A percentile compares a stretch with the other conserved stretches of the same genome.
These are phyloP conservation scores for Elmis aenea DNA, from an alignment of 2,888 invertebrate genomes.

Conservation along the genomic window DNA sequence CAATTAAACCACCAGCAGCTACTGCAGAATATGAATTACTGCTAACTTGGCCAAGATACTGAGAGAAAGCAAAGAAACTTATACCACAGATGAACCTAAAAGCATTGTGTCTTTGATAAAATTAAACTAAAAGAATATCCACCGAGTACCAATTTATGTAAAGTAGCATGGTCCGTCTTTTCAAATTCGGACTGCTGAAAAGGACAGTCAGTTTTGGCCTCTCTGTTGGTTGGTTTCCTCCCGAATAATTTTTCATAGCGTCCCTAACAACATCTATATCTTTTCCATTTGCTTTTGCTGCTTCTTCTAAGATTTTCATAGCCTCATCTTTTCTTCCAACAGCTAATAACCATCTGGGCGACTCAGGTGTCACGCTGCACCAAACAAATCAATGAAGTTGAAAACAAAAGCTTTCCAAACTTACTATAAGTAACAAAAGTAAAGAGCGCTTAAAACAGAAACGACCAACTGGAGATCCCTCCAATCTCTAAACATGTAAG, in stretches of 20 bases:
- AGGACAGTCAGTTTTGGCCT: conserved; percentile 47
- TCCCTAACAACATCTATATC: conserved; percentile 23
- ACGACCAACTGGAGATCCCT: conserved; percentile 54
- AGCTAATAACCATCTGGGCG: conserved; percentile 59
- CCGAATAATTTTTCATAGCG: conserved; percentile 42
- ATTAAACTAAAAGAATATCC: background rate
- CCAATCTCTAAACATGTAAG: conserved; percentile 59
- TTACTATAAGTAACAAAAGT: conserved; percentile 50
- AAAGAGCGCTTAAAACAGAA: conserved; percentile 51
- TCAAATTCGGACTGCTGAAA: conserved; percentile 50
- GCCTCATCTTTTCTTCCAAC: conserved; percentile 52
- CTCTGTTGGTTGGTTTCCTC: conserved; percentile 12
- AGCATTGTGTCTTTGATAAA: conserved; percentile 5
- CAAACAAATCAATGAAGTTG: background rate
- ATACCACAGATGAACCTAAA: conserved; percentile 55
- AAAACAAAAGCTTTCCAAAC: conserved; percentile 12
- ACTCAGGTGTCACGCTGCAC: conserved; percentile 53
- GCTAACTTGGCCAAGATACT: conserved; percentile 54
- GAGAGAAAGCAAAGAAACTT: conserved; percentile 56
- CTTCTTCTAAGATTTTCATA: conserved; percentile 42
- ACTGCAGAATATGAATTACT: conserved; percentile 53
- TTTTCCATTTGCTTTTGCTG: conserved; percentile 37
- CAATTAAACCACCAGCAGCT: conserved; percentile 51
- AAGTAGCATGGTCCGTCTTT: conserved; percentile 48
- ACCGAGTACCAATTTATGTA: conserved; percentile 54